Base-by-base conservation (phyloP, 2,797 vertebrate genomes). In the Etheostoma nigrum region DNA sequence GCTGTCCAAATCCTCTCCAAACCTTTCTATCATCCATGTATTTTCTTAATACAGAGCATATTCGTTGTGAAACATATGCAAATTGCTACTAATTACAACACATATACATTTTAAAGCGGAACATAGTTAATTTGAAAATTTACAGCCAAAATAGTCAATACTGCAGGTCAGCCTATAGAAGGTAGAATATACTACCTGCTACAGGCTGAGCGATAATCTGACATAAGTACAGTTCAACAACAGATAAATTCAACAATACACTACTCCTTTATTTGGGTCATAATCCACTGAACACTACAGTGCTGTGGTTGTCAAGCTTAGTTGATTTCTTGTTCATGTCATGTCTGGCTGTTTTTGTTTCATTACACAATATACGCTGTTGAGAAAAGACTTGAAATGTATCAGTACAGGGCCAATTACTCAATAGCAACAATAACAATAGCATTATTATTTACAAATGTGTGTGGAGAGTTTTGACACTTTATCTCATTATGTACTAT, bases 1-100 rank as follows among this genome's bases (percentile, higher is more conserved):
- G 71, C 47, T 63, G 54, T 72, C 60, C 55, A 84, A 57, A 68
- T 70, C 47, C 42, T 57, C 51, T 77, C 63, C 69, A 79, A 53
- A 33, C 53, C 45, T 49, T 33, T 70, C 53, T 48, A 3, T 65
- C 48, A 48, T 16, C 16, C 30, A 9, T 6, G 9, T 9, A 36
- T 60, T 69, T 64, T 48, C 67, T 21, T 49, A 47, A 73, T 27
- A n/a, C 54, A 68, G 11, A 54, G 15, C 25, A 44, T 44, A 67
- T 77, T 42, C 69, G 44, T 61, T 59, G 47, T 65, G 59, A 73
- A 67, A 52, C 57, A 51, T 49, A 53, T 60, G 47, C 13, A 64
- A 48, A 67, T 47, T 57, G 7, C 7, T 27, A 6, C 44, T 52
- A 61, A 76, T 63, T 60, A 65, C 30, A 52, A 23, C 6, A 68